These are phyloP conservation scores for Apoda limacodes DNA, from an alignment of 2,888 invertebrate genomes.

Conservation along the genomic window DNA sequence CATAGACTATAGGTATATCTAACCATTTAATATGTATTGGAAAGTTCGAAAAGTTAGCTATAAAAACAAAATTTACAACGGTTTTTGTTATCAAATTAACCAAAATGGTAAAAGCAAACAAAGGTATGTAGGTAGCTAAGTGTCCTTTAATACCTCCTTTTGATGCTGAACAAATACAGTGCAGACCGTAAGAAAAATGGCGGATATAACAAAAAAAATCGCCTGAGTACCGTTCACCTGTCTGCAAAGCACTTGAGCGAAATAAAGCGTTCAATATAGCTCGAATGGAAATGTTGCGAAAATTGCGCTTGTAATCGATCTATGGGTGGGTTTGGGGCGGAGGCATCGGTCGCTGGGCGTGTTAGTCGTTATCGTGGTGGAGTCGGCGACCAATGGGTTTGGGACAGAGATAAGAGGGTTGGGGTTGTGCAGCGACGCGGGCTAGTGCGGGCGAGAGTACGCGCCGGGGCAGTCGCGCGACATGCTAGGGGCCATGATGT, in stretches of 20 bases:
- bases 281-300: constrained; percentile 45
- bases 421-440: constrained; percentile 54
- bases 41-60: too few species aligned
- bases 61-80: too few species aligned
- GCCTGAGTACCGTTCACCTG: constrained; percentile 11
- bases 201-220: too few species aligned
- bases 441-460: constrained; percentile 50
- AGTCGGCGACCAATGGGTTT: constrained; percentile 44
- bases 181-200: too few species aligned
- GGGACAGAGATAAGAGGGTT: constrained; percentile 53
- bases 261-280: constrained; percentile 51
- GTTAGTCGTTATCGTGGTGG: constrained; percentile 51
- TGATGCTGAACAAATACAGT: too few species aligned
- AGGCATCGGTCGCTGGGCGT: constrained; percentile 60
- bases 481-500: constrained; percentile 68
- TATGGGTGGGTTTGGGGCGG: constrained; percentile 45
- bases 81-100: too few species aligned
- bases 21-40: too few species aligned
- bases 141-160: too few species aligned
- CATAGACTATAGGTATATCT: too few species aligned
- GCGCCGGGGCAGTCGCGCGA: constrained; percentile 43
- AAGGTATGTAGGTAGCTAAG: too few species aligned
- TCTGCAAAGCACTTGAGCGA: constrained; percentile 35
- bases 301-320: constrained; percentile 53
- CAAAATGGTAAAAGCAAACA: too few species aligned